phyloP scores from a whole-genome alignment of 2,113 vertebrate genomes.

The human region GRCh38 chr4:10636001-10636500 shows the following conservation, averaged over 20 bases:
- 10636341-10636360: accelerated
- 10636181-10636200: not conserved
- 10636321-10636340: not conserved
- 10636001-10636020: no score
- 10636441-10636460: not conserved
- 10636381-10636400: not conserved
- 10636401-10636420: not conserved
- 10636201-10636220: not conserved
- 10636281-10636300: not conserved
- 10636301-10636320: not conserved
- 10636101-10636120: no score
- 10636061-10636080: no score
- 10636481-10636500: not conserved
- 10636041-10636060: no score
- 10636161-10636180: not conserved
- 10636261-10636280: not conserved
- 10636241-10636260: not conserved
- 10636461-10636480: not conserved
- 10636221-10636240: not conserved
- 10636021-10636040: no score
- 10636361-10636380: not conserved
- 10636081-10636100: no score
- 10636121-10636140: no score
- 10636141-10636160: not conserved
- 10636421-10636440: accelerated